Percentiles rank a stretch among this genome's conserved stretches.
Conservation (phyloP, 2,797 vertebrate species). For the Eospalax fontanierii region DNA sequence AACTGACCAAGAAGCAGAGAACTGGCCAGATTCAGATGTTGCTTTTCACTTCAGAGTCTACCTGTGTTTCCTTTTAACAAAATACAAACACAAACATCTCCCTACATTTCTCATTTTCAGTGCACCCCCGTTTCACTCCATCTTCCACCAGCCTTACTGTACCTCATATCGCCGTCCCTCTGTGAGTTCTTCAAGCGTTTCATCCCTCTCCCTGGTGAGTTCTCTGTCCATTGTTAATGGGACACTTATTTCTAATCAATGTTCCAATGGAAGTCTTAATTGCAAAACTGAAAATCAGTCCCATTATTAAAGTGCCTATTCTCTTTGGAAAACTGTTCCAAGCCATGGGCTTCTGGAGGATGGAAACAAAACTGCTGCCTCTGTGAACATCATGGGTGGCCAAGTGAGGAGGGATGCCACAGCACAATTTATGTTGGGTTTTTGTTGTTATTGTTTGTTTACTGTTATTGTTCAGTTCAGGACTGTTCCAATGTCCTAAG, state of each 20-base stretch:
- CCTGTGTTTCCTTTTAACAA: slow-evolving; percentile 5
- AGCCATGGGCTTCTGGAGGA: background rate
- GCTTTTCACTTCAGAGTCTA: background rate
- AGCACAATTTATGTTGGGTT: background rate
- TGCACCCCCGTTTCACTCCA: background rate
- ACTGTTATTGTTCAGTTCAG: background rate
- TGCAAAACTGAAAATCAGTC: slow-evolving; percentile 21
- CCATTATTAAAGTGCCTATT: background rate
- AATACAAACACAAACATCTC: background rate
- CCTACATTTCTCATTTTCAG: background rate
- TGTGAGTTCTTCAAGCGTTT: background rate
- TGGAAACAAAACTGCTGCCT: background rate
- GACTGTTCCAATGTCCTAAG: background rate
- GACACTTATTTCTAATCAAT: slow-evolving; percentile 1
- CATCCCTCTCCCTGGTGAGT: background rate
- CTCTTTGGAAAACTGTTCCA: background rate
- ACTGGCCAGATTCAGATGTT: background rate
- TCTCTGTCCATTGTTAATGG: background rate
- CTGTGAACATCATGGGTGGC: background rate
- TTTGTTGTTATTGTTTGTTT: no score
- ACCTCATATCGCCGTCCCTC: background rate
- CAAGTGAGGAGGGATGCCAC: background rate
- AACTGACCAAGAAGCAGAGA: background rate
- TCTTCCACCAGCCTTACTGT: background rate
- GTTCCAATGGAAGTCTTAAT: background rate